Evolutionary conservation across 2,797 vertebrate genomes (phyloP).

Genomic region (Lacerta viridis): DNA sequence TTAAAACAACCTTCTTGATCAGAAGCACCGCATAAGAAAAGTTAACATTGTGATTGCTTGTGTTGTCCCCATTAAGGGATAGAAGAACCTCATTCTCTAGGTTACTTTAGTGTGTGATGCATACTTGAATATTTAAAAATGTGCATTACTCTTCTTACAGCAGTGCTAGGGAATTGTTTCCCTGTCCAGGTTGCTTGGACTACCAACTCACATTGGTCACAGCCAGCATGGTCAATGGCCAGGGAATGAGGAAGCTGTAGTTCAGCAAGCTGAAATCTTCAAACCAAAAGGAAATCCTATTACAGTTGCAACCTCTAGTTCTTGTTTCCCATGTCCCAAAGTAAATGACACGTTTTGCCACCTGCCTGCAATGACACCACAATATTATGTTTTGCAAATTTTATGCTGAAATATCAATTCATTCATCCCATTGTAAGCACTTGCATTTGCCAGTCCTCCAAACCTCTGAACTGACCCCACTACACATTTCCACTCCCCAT

Average conservation of each 20-base stretch:
- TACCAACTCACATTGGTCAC: too few species aligned
- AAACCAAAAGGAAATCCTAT: slow-evolving; percentile 3
- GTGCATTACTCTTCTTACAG: background rate
- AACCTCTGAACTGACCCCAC: slow-evolving; percentile 1
- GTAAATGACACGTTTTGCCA: background rate
- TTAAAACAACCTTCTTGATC: background rate
- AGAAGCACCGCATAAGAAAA: background rate
- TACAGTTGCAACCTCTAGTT: background rate
- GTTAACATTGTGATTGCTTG: background rate
- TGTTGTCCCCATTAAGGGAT: background rate
- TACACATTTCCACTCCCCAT: background rate
- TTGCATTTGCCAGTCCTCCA: background rate
- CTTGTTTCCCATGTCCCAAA: background rate
- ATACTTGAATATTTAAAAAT: background rate
- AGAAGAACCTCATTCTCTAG: background rate
- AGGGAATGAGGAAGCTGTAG: too few species aligned
- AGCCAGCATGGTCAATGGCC: too few species aligned
- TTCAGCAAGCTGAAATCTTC: slow-evolving; percentile 3
- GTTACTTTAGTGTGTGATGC: background rate
- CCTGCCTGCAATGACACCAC: background rate
- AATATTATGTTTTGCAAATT: background rate
- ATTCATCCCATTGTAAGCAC: background rate
- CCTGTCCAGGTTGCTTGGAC: too few species aligned
- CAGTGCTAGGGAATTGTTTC: background rate
- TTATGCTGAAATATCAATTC: background rate